phyloP scores from a whole-genome alignment of 2,113 vertebrate genomes.

The Macroglossus sobrinus region DNA sequence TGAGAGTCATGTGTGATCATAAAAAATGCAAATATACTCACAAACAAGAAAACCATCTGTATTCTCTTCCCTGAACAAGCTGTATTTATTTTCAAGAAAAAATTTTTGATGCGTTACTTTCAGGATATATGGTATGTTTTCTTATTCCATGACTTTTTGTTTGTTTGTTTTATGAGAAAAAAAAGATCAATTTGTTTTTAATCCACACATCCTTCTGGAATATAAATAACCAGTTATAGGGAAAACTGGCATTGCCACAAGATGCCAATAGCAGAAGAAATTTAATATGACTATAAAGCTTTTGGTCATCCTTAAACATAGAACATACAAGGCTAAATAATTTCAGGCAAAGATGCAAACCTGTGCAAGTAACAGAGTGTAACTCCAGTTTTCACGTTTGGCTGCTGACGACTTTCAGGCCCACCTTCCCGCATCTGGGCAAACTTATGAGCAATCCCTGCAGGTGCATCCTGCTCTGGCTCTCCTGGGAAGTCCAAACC shows the following conservation, averaged over 20 bases:
- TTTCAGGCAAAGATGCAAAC: constrained; percentile 2
- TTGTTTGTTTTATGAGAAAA: background rate
- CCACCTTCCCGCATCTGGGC: background rate
- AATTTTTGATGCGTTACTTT: background rate
- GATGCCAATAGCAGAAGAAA: background rate
- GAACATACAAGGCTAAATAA: background rate
- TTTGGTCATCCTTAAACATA: background rate
- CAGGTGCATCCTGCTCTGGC: background rate
- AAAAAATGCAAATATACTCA: constrained; percentile 14
- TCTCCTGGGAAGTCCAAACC: background rate
- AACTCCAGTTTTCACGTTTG: background rate
- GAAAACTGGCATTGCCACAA: background rate
- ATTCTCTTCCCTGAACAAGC: constrained; percentile 17
- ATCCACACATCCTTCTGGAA: constrained; percentile 54
- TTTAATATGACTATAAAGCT: background rate
- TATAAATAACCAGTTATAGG: background rate
- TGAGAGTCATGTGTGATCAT: background rate
- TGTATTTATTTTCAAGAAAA: constrained; percentile 11
- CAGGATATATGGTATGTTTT: background rate
- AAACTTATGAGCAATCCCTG: background rate
- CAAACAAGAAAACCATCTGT: constrained; percentile 29
- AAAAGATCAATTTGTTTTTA: background rate
- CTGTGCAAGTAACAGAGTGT: background rate
- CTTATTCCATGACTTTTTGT: background rate
- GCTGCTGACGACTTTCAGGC: background rate